Evolutionary conservation across 2,113 vertebrate genomes (phyloP).

Genomic region (Sigmodon hispidus): DNA sequence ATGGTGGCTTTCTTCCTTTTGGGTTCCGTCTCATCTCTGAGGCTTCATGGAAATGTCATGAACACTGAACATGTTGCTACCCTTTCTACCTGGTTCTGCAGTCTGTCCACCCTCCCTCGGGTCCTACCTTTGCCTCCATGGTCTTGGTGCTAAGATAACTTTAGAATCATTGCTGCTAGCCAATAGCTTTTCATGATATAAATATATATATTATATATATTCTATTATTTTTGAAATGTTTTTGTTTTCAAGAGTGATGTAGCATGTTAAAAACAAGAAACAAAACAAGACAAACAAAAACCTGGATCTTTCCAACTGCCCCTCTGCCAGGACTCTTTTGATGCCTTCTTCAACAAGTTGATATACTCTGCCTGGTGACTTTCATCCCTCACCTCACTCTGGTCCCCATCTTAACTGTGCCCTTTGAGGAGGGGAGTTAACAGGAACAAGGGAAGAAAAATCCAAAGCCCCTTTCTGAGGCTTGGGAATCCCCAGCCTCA

Average conservation of each 20-base stretch:
- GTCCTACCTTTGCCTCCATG: constrained; percentile 77
- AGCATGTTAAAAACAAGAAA: constrained; percentile 84
- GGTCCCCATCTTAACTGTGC: neutral
- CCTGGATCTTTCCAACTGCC: constrained; percentile 81
- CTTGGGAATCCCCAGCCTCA: neutral
- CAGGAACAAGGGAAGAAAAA: neutral
- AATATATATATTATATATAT: constrained; percentile 83
- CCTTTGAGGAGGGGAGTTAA: neutral
- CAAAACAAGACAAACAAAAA: constrained; percentile 61
- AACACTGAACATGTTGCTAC: constrained; percentile 87
- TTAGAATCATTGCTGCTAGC: constrained; percentile 90
- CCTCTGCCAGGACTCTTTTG: constrained; percentile 86
- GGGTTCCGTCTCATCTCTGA: constrained; percentile 71
- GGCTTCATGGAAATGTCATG: constrained; percentile 84
- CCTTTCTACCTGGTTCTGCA: constrained; percentile 78
- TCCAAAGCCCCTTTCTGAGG: neutral
- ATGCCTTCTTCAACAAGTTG: constrained; percentile 85
- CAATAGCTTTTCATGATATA: constrained; percentile 89
- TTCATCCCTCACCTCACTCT: neutral
- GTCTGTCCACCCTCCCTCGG: constrained; percentile 41
- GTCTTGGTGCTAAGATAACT: constrained; percentile 91
- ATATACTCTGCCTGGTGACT: constrained; percentile 79
- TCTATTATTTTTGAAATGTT: constrained; percentile 89
- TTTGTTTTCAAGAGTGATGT: constrained; percentile 88
- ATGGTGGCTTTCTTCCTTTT: constrained; percentile 54